A percentile compares a stretch with the other conserved stretches of the same genome.
Evolutionary conservation across 1,140 invertebrate species (phyloP).

Genomic region (Galleria mellonella): DNA sequence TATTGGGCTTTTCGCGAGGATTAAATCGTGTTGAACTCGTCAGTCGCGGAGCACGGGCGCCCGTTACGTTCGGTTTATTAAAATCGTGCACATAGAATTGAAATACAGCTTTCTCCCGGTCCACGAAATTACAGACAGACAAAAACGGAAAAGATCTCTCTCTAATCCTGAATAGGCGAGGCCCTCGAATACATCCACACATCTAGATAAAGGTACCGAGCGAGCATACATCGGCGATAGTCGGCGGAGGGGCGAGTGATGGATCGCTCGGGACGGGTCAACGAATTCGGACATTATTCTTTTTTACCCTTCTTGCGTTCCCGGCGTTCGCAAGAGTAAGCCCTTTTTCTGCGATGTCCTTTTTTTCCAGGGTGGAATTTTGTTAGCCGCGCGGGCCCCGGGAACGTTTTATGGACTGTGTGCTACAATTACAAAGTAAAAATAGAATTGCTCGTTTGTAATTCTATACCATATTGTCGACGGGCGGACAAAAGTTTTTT

Average conservation of each 20-base stretch:
- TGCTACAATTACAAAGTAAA: constrained; percentile 69
- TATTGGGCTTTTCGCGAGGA: constrained; percentile 52
- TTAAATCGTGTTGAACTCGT: constrained; percentile 35
- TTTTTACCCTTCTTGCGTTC: constrained; percentile 75
- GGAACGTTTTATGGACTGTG: constrained; percentile 62
- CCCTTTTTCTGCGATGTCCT: constrained; percentile 69
- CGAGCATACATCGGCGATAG: constrained; percentile 48
- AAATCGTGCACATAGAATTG: constrained; percentile 25
- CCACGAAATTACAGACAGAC: constrained; percentile 23
- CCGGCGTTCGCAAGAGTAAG: constrained; percentile 63
- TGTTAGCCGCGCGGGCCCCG: constrained; percentile 28
- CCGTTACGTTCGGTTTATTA: constrained; percentile 29
- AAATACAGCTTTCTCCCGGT: constrained; percentile 6
- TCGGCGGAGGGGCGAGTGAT: constrained; percentile 74
- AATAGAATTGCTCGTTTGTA: constrained; percentile 57
- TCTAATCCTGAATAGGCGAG: constrained; percentile 52
- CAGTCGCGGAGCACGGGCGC: constrained; percentile 10
- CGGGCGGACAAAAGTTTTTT: constrained; percentile 10
- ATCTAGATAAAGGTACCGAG: constrained; percentile 50
- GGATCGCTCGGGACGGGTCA: constrained; percentile 82
- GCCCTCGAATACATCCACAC: constrained; percentile 40
- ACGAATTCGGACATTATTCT: constrained; percentile 85
- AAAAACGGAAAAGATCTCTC: constrained; percentile 24
- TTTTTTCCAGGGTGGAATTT: constrained; percentile 61
- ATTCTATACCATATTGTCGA: constrained; percentile 46